A percentile compares a stretch with the other conserved stretches of the same genome.
These are phyloP conservation scores for Molanna angustata DNA, from an alignment of 2,888 invertebrate species.

Conservation along the genomic window DNA sequence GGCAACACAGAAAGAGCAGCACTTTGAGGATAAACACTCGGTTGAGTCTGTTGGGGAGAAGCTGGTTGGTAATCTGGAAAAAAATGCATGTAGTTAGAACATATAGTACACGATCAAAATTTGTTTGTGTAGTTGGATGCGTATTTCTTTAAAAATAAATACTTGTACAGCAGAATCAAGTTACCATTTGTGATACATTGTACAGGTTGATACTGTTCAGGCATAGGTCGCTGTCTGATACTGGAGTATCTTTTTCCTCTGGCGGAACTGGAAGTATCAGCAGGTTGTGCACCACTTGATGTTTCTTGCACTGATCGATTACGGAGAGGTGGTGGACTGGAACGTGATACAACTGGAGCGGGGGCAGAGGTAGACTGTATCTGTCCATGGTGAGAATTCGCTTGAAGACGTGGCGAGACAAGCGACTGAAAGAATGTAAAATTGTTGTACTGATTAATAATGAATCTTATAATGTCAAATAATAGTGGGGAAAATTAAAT, in stretches of 20 bases:
- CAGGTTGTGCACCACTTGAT: not conserved
- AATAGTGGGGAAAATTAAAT: no score
- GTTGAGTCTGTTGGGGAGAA: conserved; percentile 18
- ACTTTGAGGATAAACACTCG: conserved; percentile 5
- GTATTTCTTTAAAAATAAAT: not conserved
- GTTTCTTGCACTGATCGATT: not conserved
- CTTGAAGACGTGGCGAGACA: conserved; percentile 24
- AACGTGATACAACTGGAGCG: not conserved
- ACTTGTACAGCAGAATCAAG: not conserved
- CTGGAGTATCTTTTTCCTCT: conserved; percentile 56
- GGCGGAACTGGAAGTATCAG: conserved; percentile 7
- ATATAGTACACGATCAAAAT: not conserved
- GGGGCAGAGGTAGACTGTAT: not conserved
- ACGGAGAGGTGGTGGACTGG: not conserved
- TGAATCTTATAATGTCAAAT: no score
- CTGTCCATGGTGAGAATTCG: no score
- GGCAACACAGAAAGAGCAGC: no score
- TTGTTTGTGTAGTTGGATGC: not conserved
- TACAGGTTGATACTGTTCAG: conserved; percentile 46
- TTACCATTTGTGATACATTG: conserved; percentile 20
- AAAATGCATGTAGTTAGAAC: not conserved
- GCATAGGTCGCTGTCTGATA: conserved; percentile 57
- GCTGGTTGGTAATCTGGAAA: conserved; percentile 30
- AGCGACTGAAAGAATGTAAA: no score
- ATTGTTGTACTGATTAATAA: no score